Base-by-base conservation (phyloP, 2,113 vertebrate genomes). In the Chiloscyllium plagiosum region DNA sequence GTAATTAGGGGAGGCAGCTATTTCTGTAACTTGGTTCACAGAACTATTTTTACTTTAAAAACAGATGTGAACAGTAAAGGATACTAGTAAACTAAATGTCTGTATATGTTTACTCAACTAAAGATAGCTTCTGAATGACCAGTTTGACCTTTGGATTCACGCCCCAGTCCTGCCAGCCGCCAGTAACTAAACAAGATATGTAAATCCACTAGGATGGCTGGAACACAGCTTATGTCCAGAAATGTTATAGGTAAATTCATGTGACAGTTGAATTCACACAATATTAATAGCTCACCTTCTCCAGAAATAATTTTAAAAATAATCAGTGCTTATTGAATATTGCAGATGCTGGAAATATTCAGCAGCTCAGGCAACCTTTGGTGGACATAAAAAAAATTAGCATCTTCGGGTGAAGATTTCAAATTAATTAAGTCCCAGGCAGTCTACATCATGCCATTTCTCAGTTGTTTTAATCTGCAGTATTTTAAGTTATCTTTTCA, bases 21-120 rank as follows among this genome's bases (percentile, higher is more conserved):
- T 56, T 26, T 65, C 15, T 65, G n/a, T 33, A 92, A 92, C 65
- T 66, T 19, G 29, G 26, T 42, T 90, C 65, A 61, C 13, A 15
- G 2, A 89, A 90, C 52, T 61, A 90, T 61, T 90, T 47, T 90
- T 90, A 90, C 33, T 92, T 92, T 61, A 66, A 92, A 61, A 92
- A 90, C 87, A 89, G 37, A 83, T 50, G 52, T n/a, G 87, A 90
- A 90, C 15, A 33, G 52, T 92, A 56, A 92, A 92, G 89, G 8
- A 92, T 15, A 92, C 19, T 66, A 66, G 17, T 66, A 92, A 92
- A 66, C 61, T 92, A 26, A 29, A 47, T 29, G 47, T 89, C 50
- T 52, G 24, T 56, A 3, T 61, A 52, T 92, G 61, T 22, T 92
- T 37, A 92, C n/a, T 72, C 50, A 90, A 61, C 26, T 92, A 66